Evolutionary conservation across 2,797 vertebrate genomes (phyloP).

Genomic region (Glossophaga mutica): DNA sequence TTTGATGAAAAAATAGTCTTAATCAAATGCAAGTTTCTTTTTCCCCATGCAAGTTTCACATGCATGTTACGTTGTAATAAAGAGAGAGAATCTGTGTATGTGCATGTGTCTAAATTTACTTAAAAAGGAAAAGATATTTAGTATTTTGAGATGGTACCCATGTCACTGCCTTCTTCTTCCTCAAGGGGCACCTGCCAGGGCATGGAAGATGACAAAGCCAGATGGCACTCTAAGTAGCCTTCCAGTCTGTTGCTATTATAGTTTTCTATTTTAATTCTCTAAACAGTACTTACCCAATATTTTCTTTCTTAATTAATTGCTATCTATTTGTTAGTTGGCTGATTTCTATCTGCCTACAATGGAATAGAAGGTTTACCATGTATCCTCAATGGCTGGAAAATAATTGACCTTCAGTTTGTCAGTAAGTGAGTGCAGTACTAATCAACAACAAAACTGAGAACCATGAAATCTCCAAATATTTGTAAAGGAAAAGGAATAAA

Average conservation of each 20-base stretch:
- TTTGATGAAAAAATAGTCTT: constrained; percentile 17
- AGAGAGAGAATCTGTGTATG: neutral
- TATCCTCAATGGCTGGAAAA: neutral
- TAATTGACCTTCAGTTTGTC: neutral
- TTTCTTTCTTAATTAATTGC: neutral
- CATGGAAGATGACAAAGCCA: neutral
- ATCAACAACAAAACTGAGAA: neutral
- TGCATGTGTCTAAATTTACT: neutral
- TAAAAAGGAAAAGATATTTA: neutral
- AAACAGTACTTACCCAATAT: neutral
- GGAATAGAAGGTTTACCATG: neutral
- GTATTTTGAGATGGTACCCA: neutral
- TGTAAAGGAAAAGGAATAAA: neutral
- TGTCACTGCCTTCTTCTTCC: neutral
- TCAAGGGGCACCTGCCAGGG: neutral
- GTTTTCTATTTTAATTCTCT: neutral
- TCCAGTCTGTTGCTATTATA: neutral
- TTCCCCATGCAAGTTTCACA: neutral
- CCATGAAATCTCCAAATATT: neutral
- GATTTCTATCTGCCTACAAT: neutral
- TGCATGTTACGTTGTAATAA: neutral
- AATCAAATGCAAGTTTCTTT: neutral
- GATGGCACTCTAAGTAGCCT: neutral
- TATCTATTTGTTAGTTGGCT: neutral
- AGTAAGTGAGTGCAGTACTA: neutral